Evolutionary conservation across 2,888 invertebrate genomes (phyloP), one percentile per base, ranked within the genome.

Genomic region (Lucinisca nassula): DNA sequence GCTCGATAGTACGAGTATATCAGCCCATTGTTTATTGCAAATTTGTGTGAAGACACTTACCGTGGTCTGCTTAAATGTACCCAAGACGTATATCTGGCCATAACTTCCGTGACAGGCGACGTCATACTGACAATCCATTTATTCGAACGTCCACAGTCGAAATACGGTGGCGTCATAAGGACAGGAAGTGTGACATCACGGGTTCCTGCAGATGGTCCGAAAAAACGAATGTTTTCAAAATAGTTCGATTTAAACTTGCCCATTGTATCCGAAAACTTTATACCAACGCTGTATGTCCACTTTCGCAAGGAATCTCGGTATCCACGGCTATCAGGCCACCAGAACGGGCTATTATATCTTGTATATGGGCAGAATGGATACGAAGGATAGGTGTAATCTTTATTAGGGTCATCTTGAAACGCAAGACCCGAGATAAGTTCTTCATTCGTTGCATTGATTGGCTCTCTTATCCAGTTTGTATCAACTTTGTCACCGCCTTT

Each of bases 61-160:
- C 92, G 92, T 75, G 92, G 93, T 82, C 95, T 76, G 58, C 95
- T 84, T 6, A 95, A 76, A 83, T 95, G 95, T 10, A 94, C 93
- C 92, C 89, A 95, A 72, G 94, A 93, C 61, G 93, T 93, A 82
- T 96, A 96, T 87, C 96, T 85, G 0, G 99, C 99, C 96, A 98
- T 99, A 91, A 99, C 98, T 95, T 99, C 99, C 3, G 98, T 98
- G 61, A 99, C 98, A 0, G 99, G 99, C 24, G 98, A 98, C 2
- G n/a, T n/a, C n/a, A n/a, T n/a, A n/a, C n/a, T n/a, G n/a, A n/a
- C n/a, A n/a, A n/a, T n/a, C n/a, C n/a, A 99, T 95, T 99, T 98
- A 96, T 99, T 99, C 0, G 99, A 98, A 89, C 99, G 97, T 8
- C 98, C 98, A 96, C 99, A 99, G 97, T 99, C 99, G 96, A 98